Conservation (phyloP, 2,797 vertebrate genomes). For the Acanthis flammea region DNA sequence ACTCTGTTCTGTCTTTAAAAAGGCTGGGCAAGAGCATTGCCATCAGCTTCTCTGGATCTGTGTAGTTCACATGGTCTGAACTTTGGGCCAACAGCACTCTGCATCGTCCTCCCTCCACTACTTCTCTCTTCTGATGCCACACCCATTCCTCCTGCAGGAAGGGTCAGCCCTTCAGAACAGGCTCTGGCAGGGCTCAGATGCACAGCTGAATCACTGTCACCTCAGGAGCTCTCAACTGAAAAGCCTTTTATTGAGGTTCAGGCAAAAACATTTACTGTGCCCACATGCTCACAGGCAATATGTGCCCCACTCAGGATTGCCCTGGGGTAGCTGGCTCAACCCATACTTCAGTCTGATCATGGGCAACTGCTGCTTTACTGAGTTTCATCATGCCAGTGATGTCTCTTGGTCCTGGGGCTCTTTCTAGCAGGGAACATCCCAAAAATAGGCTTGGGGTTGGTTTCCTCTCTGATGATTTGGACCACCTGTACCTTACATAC, state of each 20-base stretch:
- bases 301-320: background rate
- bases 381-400: background rate
- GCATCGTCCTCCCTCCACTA: accelerated
- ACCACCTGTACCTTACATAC: background rate
- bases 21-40: background rate
- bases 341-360: accelerated
- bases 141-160: background rate
- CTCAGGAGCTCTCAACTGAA: background rate
- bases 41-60: background rate
- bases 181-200: background rate
- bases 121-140: background rate
- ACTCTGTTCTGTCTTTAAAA: background rate
- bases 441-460: background rate
- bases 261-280: background rate
- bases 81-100: background rate
- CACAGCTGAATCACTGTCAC: background rate
- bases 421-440: background rate
- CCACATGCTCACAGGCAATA: background rate
- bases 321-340: background rate
- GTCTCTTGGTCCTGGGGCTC: background rate
- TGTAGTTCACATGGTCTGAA: background rate
- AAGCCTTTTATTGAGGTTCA: background rate
- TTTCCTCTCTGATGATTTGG: background rate
- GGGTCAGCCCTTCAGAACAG: background rate
- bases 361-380: background rate